Evolutionary conservation across 1,140 invertebrate species (phyloP).

Genomic region (Oryzaephilus surinamensis): DNA sequence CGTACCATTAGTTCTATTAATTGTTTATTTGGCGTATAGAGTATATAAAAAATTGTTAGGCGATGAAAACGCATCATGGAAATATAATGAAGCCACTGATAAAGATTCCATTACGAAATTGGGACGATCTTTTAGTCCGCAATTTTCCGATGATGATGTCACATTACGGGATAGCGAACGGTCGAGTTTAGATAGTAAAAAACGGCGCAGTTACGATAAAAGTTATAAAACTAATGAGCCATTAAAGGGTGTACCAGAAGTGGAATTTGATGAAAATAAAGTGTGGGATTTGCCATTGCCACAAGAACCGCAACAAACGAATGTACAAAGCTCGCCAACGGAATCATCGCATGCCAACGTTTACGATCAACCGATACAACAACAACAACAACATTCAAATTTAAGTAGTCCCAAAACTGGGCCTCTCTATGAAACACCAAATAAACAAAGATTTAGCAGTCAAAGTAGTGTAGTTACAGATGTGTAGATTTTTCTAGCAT

Average conservation of each 20-base stretch:
- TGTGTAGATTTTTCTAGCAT: constrained; percentile 20
- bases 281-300: constrained; percentile 48
- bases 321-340: too few relatives aligned
- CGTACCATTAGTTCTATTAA: constrained; percentile 59
- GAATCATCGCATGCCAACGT: not conserved
- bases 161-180: constrained; percentile 18
- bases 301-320: constrained; percentile 18
- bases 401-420: constrained; percentile 3
- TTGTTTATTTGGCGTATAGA: constrained; percentile 57
- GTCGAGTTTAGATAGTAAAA: constrained; percentile 36
- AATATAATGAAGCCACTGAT: constrained; percentile 13
- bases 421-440: not conserved
- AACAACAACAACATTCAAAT: not conserved
- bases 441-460: constrained; percentile 17
- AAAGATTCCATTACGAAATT: constrained; percentile 3
- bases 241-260: constrained; percentile 57
- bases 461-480: constrained; percentile 28
- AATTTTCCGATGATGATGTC: constrained; percentile 17
- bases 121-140: constrained; percentile 8
- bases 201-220: constrained; percentile 60
- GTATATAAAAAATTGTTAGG: constrained; percentile 44
- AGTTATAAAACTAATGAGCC: constrained; percentile 75
- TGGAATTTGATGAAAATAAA: constrained; percentile 64
- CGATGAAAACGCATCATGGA: constrained; percentile 33
- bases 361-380: constrained; percentile 1